These are phyloP conservation scores for Artibeus jamaicensis DNA, from an alignment of 2,797 vertebrate species.

Conservation along the genomic window DNA sequence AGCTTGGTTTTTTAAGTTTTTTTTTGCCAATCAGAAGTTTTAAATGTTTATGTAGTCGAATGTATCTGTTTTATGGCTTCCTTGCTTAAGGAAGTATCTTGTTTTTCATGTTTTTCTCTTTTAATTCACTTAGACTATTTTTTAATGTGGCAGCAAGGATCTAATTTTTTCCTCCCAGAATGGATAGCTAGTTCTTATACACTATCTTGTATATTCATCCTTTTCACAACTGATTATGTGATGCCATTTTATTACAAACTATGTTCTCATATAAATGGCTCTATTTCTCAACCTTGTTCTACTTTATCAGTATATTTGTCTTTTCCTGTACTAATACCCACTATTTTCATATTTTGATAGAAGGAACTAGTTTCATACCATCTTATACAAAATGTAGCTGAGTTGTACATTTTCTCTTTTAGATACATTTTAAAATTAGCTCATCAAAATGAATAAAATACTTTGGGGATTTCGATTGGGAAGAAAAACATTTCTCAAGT, in stretches of 20 bases:
- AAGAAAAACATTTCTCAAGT: background rate
- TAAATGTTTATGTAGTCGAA: background rate
- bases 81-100: background rate
- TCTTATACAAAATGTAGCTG: background rate
- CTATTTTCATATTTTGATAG: constrained; percentile 1
- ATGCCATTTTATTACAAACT: background rate
- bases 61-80: background rate
- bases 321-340: background rate
- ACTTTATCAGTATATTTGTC: background rate
- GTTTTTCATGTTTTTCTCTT: constrained; percentile 32
- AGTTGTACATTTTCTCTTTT: background rate
- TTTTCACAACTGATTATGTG: background rate
- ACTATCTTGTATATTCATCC: background rate
- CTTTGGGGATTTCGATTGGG: background rate
- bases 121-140: background rate
- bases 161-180: background rate
- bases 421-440: background rate
- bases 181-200: background rate
- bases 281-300: background rate
- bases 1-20: background rate
- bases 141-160: background rate
- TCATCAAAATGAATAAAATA: background rate
- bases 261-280: background rate
- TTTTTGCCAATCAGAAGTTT: constrained; percentile 29
- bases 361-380: background rate